Evolutionary conservation across 2,113 vertebrate species (phyloP), one percentile per base, ranked within the genome.

Genomic region (Verasper variegatus): DNA sequence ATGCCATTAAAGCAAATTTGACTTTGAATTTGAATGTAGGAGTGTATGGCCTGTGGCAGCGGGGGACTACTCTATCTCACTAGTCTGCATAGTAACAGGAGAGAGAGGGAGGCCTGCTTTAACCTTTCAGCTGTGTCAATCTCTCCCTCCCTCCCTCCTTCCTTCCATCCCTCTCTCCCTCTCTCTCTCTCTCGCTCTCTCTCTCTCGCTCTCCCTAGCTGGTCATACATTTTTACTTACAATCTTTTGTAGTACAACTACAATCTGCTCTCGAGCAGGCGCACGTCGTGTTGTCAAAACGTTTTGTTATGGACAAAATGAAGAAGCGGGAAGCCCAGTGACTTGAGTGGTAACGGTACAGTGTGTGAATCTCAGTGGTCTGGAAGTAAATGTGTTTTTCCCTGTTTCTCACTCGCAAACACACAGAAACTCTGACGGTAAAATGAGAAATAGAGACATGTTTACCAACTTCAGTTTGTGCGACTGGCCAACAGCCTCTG

Each of bases 21-120:
- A 86, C 83, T 89, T 83, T 87, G 80, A 81, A 77, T 89, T 80
- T 87, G 80, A 81, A 74, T 83, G 68, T 78, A 70, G 71, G 78
- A 72, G 68, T 74, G 75, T 62, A 82, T 84, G 82, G 87, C 90
- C 85, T 85, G 71, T 88, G 81, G 89, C 84, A 80, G 80, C 47
- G 11, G 82, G 66, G 80, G 71, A 81, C 68, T 65, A 70, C 63
- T 90, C 74, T 55, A 45, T 71, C 76, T 79, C 18, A 3, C 85
- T 78, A 90, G 88, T 92, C 92, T 92, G 90, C 91, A 92, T 93
- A 91, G 91, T 94, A 94, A 94, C 91, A 92, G 81, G 74, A 87
- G 76, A 81, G 82, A 87, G 76, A 81, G 83, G 60, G 74, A 90
- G 69, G 84, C 83, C 80, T 71, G 64, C 75, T 79, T 84, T 87